A percentile compares a stretch with the other conserved stretches of the same genome.
Evolutionary conservation across 2,888 invertebrate species (phyloP).

Genomic region (Polydrusus cervinus): DNA sequence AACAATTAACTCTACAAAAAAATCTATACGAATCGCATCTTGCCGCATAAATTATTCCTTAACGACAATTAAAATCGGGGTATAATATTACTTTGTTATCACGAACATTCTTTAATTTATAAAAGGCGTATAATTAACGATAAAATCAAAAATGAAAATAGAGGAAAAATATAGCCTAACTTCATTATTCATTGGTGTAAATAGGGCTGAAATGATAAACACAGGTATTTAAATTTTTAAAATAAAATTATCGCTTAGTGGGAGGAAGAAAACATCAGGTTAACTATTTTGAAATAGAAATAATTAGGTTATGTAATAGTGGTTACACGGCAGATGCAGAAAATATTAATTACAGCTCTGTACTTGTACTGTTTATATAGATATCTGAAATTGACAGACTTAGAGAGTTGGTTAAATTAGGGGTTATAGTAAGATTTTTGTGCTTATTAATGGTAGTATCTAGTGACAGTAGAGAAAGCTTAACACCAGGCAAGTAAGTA

Average conservation of each 20-base stretch:
- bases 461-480: no score
- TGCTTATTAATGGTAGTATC: no score
- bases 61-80: slow-evolving; percentile 58
- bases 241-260: slow-evolving; percentile 19
- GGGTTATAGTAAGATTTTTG: no score
- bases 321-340: neutral
- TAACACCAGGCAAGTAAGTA: no score
- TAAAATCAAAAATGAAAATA: slow-evolving; percentile 46
- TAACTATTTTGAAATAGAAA: slow-evolving; percentile 1
- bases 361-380: no score
- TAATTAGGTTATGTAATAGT: slow-evolving; percentile 10
- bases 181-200: slow-evolving; percentile 42
- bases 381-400: no score
- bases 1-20: slow-evolving; percentile 64
- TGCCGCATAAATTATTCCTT: slow-evolving; percentile 62
- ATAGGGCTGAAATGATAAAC: slow-evolving; percentile 30
- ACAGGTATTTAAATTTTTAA: slow-evolving; percentile 11
- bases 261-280: slow-evolving; percentile 3
- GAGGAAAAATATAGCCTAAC: slow-evolving; percentile 40
- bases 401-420: no score
- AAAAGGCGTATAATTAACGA: slow-evolving; percentile 45
- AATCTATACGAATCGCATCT: slow-evolving; percentile 61
- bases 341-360: slow-evolving; percentile 12
- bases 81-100: slow-evolving; percentile 47
- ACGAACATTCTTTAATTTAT: slow-evolving; percentile 42